Evolutionary conservation across 2,888 invertebrate genomes (phyloP).

Genomic region (Dendrolimus pini): DNA sequence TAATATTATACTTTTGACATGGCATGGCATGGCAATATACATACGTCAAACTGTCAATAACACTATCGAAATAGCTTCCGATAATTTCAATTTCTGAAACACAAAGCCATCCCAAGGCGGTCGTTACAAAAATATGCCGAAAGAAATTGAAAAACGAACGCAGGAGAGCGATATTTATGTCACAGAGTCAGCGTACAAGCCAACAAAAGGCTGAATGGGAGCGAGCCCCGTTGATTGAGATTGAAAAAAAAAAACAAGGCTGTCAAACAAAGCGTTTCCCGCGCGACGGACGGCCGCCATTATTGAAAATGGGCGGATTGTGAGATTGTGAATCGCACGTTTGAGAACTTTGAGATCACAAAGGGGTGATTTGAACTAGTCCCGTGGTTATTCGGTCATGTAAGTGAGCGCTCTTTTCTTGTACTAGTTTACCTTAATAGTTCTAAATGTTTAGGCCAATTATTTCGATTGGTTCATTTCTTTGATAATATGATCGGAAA

Average conservation of each 20-base stretch:
- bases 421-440: too few relatives aligned
- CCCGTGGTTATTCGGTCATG: too few relatives aligned
- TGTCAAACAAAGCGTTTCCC: background rate
- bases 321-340: constrained; percentile 1
- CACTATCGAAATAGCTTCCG: too few relatives aligned
- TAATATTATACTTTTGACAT: too few relatives aligned
- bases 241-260: background rate
- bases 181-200: background rate
- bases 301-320: constrained; percentile 2
- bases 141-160: background rate
- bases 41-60: too few relatives aligned
- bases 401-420: too few relatives aligned
- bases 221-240: background rate
- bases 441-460: too few relatives aligned
- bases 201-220: background rate
- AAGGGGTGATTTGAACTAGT: background rate
- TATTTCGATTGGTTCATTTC: too few relatives aligned
- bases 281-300: constrained; percentile 4
- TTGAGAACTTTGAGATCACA: constrained; percentile 3
- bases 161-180: background rate
- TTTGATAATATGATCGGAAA: too few relatives aligned
- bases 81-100: background rate
- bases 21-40: too few relatives aligned
- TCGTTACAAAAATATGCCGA: background rate
- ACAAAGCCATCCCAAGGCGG: background rate